Conservation (phyloP, 2,797 vertebrate species). For the Pangasius sanitwongsei region DNA sequence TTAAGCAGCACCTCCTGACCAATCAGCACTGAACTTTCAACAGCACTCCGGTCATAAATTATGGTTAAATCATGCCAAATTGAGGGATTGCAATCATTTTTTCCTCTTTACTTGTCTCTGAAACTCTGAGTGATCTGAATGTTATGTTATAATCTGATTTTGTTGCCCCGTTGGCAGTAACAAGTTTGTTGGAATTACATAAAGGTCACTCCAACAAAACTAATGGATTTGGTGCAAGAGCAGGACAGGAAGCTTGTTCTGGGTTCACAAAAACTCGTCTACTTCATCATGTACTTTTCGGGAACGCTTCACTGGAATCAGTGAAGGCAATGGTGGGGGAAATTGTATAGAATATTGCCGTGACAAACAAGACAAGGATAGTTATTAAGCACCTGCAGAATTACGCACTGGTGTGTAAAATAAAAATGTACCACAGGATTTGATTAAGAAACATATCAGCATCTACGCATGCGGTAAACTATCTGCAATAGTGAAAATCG, state of each 20-base stretch:
- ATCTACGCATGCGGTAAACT: background rate
- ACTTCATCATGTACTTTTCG: conserved; percentile 37
- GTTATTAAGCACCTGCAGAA: background rate
- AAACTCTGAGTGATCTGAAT: conserved; percentile 68
- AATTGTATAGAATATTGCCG: conserved; percentile 59
- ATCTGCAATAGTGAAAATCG: background rate
- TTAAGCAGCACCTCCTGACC: background rate
- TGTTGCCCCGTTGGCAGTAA: conserved; percentile 67
- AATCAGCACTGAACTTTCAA: background rate
- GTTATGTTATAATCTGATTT: conserved; percentile 68
- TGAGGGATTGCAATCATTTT: background rate
- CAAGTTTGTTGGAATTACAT: conserved; percentile 61
- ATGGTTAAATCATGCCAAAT: background rate
- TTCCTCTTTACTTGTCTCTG: conserved; percentile 42
- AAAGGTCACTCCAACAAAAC: conserved; percentile 70
- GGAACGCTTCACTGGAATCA: conserved; percentile 61
- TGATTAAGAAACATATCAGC: background rate
- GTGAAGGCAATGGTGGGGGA: conserved; percentile 67
- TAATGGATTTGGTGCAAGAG: conserved; percentile 53
- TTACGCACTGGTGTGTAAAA: background rate
- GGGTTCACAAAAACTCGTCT: conserved; percentile 6
- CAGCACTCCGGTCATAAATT: background rate
- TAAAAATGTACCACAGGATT: background rate
- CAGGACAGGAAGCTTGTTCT: conserved; percentile 45
- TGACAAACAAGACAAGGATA: conserved; percentile 47